A percentile compares a stretch with the other conserved stretches of the same genome.
phyloP scores from a whole-genome alignment of 2,888 invertebrate genomes.

The Drosophila paracracens region DNA sequence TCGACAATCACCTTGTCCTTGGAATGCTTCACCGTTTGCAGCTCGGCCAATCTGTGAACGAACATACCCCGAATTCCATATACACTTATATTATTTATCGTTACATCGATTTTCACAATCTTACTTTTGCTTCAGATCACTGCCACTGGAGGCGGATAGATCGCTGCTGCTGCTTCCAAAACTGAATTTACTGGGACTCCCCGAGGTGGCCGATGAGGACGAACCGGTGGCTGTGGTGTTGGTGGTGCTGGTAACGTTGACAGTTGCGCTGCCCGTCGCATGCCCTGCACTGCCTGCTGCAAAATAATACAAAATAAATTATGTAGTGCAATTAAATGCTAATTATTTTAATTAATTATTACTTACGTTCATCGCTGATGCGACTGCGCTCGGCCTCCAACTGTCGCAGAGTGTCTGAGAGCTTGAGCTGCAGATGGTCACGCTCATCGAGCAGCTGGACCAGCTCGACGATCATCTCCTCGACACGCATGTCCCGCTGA shows the following conservation, averaged over 20 bases:
- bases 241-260: neutral
- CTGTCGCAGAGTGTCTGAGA: conserved; percentile 92
- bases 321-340: neutral
- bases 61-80: neutral
- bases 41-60: conserved; percentile 86
- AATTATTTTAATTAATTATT: neutral
- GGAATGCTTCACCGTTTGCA: conserved; percentile 90
- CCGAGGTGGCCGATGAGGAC: conserved; percentile 29
- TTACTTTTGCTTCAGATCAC: conserved; percentile 83
- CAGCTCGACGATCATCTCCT: conserved; percentile 93
- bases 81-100: neutral
- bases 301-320: neutral
- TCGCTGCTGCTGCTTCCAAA: conserved; percentile 41
- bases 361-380: conserved; percentile 71
- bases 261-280: conserved; percentile 10
- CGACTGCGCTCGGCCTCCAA: conserved; percentile 87
- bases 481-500: conserved; percentile 93
- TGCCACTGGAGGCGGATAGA: conserved; percentile 45
- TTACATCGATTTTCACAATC: neutral
- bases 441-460: conserved; percentile 93
- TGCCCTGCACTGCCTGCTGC: conserved; percentile 26
- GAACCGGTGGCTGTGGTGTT: conserved; percentile 11
- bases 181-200: conserved; percentile 45
- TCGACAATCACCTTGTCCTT: conserved; percentile 91
- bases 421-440: conserved; percentile 92